These are phyloP conservation scores for Hestina assimilis DNA, from an alignment of 1,140 invertebrate genomes.

Conservation along the genomic window DNA sequence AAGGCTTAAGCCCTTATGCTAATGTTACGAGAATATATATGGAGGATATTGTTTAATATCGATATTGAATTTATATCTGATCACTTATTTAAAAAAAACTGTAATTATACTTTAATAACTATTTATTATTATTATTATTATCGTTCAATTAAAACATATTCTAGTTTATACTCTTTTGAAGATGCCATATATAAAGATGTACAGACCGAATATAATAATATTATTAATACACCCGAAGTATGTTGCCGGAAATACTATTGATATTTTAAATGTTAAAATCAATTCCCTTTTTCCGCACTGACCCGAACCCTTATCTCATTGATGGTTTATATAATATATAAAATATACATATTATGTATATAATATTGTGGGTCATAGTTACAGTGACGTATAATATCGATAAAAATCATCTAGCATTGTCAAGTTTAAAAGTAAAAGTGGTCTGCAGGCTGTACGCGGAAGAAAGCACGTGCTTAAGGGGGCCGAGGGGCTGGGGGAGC, in stretches of 20 bases:
- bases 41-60: too few species aligned
- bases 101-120: too few species aligned
- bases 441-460: constrained; percentile 42
- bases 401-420: constrained; percentile 26
- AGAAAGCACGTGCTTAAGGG: constrained; percentile 44
- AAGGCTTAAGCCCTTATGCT: too few species aligned
- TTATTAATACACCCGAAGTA: not conserved
- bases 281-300: not conserved
- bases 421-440: constrained; percentile 59
- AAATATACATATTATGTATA: not conserved
- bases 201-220: too few species aligned
- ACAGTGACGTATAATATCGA: not conserved
- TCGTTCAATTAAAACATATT: too few species aligned
- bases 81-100: too few species aligned
- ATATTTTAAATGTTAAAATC: not conserved
- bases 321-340: not conserved
- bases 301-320: not conserved
- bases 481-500: constrained; percentile 18
- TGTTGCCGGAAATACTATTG: not conserved
- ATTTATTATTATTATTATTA: too few species aligned
- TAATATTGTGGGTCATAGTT: constrained; percentile 1
- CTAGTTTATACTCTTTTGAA: too few species aligned
- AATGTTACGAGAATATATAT: too few species aligned
- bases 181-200: too few species aligned
- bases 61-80: too few species aligned